Evolutionary conservation across 2,113 vertebrate genomes (phyloP).

Genomic region (Periophthalmodon schlosseri): DNA sequence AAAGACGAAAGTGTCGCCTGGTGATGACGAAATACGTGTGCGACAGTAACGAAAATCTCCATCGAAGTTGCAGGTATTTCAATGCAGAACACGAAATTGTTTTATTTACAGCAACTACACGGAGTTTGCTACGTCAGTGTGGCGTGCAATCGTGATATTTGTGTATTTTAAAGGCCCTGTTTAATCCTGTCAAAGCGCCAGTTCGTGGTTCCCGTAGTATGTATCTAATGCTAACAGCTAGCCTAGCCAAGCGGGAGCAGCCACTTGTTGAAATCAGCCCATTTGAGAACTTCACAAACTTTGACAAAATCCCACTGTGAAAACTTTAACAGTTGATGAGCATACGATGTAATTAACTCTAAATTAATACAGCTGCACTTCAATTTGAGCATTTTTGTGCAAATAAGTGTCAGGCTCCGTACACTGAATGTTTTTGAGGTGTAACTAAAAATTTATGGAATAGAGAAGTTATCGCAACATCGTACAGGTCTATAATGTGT

Average conservation of each 20-base stretch:
- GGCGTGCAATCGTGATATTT: not conserved
- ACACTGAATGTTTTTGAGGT: not conserved
- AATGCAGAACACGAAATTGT: not conserved
- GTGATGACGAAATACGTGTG: slow-evolving; percentile 3
- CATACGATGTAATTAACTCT: not conserved
- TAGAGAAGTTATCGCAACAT: not conserved
- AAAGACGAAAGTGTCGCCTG: not conserved
- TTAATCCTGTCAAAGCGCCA: not conserved
- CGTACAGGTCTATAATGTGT: not conserved
- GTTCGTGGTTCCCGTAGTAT: not conserved
- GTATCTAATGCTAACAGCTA: not conserved
- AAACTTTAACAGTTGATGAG: not conserved
- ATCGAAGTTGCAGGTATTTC: slow-evolving; percentile 2
- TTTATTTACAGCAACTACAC: not conserved
- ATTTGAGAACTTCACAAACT: not conserved
- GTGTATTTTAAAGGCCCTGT: not conserved
- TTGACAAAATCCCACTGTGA: not conserved
- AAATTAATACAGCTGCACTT: not conserved
- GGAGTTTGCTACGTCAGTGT: not conserved
- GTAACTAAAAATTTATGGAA: not conserved
- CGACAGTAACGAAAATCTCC: not conserved
- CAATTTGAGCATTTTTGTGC: slow-evolving; percentile 39
- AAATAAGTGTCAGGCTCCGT: not conserved
- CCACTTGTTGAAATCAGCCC: slow-evolving; percentile 1
- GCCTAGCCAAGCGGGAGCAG: not conserved